phyloP scores from a whole-genome alignment of 1,140 invertebrate genomes.

The Stenopsyche tienmushanensis region DNA sequence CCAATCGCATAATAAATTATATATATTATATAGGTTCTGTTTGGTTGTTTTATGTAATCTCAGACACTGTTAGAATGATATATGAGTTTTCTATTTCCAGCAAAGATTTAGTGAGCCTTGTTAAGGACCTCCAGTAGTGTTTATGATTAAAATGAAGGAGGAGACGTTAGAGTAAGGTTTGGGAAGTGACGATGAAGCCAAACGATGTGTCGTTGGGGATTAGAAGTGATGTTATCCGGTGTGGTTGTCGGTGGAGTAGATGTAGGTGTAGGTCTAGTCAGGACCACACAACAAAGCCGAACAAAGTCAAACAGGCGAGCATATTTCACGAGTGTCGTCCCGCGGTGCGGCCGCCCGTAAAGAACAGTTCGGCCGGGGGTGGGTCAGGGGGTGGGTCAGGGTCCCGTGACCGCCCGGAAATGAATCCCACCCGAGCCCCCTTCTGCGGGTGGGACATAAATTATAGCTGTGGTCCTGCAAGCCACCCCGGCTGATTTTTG shows the following conservation, averaged over 20 bases:
- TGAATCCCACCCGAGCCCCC: constrained; percentile 21
- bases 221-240: too few relatives aligned
- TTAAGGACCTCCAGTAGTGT: too few relatives aligned
- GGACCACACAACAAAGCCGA: constrained; percentile 23
- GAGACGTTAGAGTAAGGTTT: too few relatives aligned
- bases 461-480: constrained; percentile 2
- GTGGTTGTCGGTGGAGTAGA: neutral
- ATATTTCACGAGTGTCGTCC: constrained; percentile 32
- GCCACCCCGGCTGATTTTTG: constrained; percentile 15
- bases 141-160: too few relatives aligned
- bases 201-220: too few relatives aligned
- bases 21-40: too few relatives aligned
- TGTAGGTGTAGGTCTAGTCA: neutral
- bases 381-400: neutral
- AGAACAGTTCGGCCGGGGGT: constrained; percentile 22
- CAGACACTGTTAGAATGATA: too few relatives aligned
- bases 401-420: constrained; percentile 22
- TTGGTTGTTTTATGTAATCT: too few relatives aligned
- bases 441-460: constrained; percentile 8
- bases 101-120: too few relatives aligned
- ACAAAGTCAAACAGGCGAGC: constrained; percentile 30
- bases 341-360: constrained; percentile 12
- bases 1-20: too few relatives aligned
- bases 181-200: too few relatives aligned
- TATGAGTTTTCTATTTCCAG: too few relatives aligned